Evolutionary conservation across 2,888 invertebrate genomes (phyloP), one percentile per base, ranked within the genome.

Genomic region (Platycheirus albimanus): DNA sequence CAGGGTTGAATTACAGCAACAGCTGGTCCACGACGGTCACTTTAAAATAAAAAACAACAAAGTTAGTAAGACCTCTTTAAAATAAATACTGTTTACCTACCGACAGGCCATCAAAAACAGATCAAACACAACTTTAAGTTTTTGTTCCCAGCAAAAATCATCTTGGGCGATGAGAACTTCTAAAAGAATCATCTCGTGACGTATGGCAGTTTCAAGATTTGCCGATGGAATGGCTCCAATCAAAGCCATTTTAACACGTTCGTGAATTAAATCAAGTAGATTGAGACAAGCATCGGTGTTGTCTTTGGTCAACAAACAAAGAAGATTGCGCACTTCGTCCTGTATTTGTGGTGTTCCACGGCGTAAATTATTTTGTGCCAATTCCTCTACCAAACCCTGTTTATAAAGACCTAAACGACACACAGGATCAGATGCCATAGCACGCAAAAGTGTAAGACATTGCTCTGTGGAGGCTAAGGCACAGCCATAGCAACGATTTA

Each of bases 61-160:
- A 70, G 8, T 5, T n/a, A n/a, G 3, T n/a, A n/a, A 7, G 10
- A 4, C 0, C 13, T 43, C 41, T 49, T 54, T 0, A n/a, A n/a
- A n/a, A 17, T 43, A 7, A 17, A 33, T 0, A 19, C 13, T 33
- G 10, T 51, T 0, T 17, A 86, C 88, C 85, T 79, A 90, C 88
- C 94, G 93, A 85, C 95, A 95, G 3, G 96, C 95, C 91, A 94
- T 93, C 69, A 97, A 92, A 92, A 98, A 98, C 64, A 98, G 92
- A 85, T 95, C 95, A 91, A 98, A 95, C 80, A 98, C 96, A 88
- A 96, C 95, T 52, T 96, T 94, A 0, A 99, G 92, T 87, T 98
- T 95, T 83, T 95, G 94, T 89, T 99, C 98, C 99, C 99, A 99
- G 89, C 98, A 98, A 3, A 95, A 94, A 89, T 99, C 99, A 88